Evolutionary conservation across 2,113 vertebrate genomes (phyloP), one percentile per base, ranked within the genome.

Genomic region (Ciconia maguari): DNA sequence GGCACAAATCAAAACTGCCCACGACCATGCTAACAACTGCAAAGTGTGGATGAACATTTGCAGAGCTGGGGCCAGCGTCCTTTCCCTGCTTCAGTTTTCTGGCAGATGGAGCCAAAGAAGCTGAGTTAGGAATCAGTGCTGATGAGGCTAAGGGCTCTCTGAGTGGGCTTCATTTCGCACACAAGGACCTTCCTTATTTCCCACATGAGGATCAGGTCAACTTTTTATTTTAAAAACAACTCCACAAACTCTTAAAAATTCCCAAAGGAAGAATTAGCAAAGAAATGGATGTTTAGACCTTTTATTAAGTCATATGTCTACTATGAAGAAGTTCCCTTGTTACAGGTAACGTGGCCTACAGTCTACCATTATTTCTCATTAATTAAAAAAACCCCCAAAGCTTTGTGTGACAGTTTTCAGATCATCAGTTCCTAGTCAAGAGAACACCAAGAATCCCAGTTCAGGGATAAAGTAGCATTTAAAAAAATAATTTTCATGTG

Each of bases 21-120:
- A 34, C 1, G 2, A 16, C 48, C 65, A 58, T 2, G 7, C 22
- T 69, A 69, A 20, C 9, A n/a, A 48, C 12, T 60, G 29, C 74
- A 48, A 85, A 85, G 61, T 16, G 34, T 38, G 24, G 48, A 38
- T 69, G 79, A 64, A 76, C 10, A 13, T 32, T n/a, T 2, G 3
- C 26, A 36, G 62, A 65, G 41, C 41, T 69, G 62, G 36, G 58
- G 36, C 36, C 41, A 38, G 36, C 0, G 0, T 58, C 34, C 36
- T 58, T 92, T 77, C 26, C 46, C 44, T 92, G 30, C 41, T 88
- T 72, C 1, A 4, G 1, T 90, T 51, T 89, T 83, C 76, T 95
- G 75, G 70, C 65, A 94, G 84, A 36, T 60, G 77, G 44, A 91
- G 44, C 32, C 42, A 34, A 46, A 77, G 89, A 27, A 60, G 29